Base-by-base conservation (phyloP, 2,888 invertebrate species). In the Caenorhabditis sp. region DNA sequence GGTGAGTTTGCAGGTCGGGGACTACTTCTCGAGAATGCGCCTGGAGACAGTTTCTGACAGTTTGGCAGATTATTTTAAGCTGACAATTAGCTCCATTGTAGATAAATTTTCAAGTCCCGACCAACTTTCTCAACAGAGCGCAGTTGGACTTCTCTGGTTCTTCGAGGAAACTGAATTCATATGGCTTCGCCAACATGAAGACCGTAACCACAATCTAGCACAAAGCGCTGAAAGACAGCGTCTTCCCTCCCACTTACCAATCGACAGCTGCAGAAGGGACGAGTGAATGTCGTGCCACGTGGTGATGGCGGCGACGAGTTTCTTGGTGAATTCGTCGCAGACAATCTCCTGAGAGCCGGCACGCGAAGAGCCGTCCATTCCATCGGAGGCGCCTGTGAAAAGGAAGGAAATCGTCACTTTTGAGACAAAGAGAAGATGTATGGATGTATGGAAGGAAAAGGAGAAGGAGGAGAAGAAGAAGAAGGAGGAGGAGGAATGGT, bases 221-320 rank as follows among this genome's bases (percentile, higher is more conserved):
- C 32, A 9, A 44, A 44, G 44, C 44, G 13, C 32, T 32, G 44
- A 15, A 50, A 18, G 15, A 28, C 8, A 15, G 5, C n/a, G n/a
- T n/a, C n/a, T n/a, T n/a, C n/a, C n/a, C n/a, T n/a, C n/a, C n/a
- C 9, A 55, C 82, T 79, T 24, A 86, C 87, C 88, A 24, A 88
- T 72, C n/a, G 85, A 84, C 60, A 91, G 77, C 65, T 87, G 87
- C 18, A 90, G 72, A n/a, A 90, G 82, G 53, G 87, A 89, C 22
- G 89, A 85, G 80, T 91, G 91, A 53, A 91, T 86, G 67, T 91
- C 90, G 76, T 91, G 91, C 91, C 91, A 91, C 40, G 87, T 85
- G n/a, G 91, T 89, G 44, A 91, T 91, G 8, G 91, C 91, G 24
- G 89, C 88, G 8, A 91, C 88, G 26, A 91, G 78, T 40, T 85